A percentile compares a stretch with the other conserved stretches of the same genome.
Conservation (phyloP, 2,113 vertebrate genomes). For the Dipodomys ordii region DNA sequence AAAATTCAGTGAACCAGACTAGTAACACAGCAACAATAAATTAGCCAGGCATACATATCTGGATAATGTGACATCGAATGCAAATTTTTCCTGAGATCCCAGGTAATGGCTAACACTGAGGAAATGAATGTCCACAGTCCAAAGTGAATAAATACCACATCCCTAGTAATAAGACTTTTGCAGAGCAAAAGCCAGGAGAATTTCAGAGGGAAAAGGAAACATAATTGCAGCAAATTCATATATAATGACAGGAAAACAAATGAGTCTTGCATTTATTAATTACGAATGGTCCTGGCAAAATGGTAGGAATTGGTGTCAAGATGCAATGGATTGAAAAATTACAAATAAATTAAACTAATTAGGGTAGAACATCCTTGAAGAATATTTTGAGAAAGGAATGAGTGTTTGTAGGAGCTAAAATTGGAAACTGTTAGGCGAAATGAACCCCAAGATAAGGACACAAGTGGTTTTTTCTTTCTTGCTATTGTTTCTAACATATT, state of each 20-base stretch:
- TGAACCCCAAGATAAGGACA: too few relatives aligned
- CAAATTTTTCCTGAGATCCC: neutral
- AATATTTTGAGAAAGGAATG: neutral
- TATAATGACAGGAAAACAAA: constrained; percentile 1
- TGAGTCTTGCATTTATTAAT: neutral
- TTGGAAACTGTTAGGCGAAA: neutral
- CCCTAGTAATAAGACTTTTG: neutral
- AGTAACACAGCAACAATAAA: neutral
- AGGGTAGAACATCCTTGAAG: neutral
- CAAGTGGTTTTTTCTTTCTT: too few relatives aligned
- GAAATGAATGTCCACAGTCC: neutral
- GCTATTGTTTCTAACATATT: too few relatives aligned
- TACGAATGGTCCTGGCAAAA: constrained; percentile 42
- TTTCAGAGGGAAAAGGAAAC: neutral
- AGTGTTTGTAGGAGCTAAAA: neutral
- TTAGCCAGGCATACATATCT: neutral
- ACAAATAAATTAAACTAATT: constrained; percentile 46
- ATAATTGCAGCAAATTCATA: neutral
- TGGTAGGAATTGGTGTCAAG: neutral
- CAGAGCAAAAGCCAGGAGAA: neutral
- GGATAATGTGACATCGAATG: neutral
- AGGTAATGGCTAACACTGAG: neutral
- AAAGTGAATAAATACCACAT: neutral
- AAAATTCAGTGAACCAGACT: neutral
- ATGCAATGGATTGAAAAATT: constrained; percentile 26